Percentiles rank a stretch among this genome's conserved stretches.
phyloP scores from a whole-genome alignment of 1,140 invertebrate genomes.

The Drosophila hydei region DNA sequence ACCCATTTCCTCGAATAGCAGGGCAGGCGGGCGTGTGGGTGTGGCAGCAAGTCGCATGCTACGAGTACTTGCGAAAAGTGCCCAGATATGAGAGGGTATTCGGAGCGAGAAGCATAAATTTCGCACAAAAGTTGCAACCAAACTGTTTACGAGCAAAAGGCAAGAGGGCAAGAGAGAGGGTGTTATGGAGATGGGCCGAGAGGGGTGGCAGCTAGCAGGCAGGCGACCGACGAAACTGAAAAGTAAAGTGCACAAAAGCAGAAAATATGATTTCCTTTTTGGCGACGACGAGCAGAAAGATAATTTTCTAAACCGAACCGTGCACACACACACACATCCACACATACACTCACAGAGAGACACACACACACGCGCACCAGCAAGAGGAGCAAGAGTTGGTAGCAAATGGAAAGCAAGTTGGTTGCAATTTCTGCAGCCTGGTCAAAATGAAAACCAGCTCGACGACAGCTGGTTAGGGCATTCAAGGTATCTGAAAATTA shows the following conservation, averaged over 20 bases:
- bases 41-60: conserved; percentile 56
- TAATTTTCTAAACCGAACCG: conserved; percentile 81
- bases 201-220: conserved; percentile 2
- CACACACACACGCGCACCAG: conserved; percentile 6
- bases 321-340: conserved; percentile 29
- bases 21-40: conserved; percentile 14
- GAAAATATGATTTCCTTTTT: conserved; percentile 84
- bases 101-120: conserved; percentile 75
- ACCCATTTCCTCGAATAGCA: conserved; percentile 53
- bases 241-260: conserved; percentile 83
- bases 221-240: conserved; percentile 70
- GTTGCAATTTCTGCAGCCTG: conserved; percentile 77
- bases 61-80: conserved; percentile 71
- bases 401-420: conserved; percentile 61
- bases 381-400: conserved; percentile 36
- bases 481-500: conserved; percentile 72
- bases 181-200: background rate
- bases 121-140: conserved; percentile 82
- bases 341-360: conserved; percentile 15
- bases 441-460: conserved; percentile 58
- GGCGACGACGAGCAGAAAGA: conserved; percentile 83
- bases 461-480: conserved; percentile 58
- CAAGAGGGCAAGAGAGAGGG: background rate
- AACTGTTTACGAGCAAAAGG: conserved; percentile 75
- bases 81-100: conserved; percentile 53